Evolutionary conservation across 1,140 invertebrate species (phyloP), one percentile per base, ranked within the genome.

Genomic region (Trichonephila inaurata): DNA sequence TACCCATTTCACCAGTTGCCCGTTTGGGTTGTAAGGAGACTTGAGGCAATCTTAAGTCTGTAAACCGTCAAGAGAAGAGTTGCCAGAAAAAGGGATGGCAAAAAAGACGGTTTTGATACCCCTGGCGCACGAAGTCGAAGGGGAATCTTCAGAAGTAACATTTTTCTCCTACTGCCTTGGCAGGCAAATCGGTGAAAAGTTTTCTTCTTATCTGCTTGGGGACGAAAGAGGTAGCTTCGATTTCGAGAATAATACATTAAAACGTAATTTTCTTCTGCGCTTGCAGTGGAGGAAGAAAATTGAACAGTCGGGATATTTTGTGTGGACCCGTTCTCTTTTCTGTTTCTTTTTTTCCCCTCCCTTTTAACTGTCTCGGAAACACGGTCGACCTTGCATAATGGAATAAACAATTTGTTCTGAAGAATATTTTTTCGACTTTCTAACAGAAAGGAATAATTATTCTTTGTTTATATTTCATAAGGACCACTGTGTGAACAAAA

Each of bases 1-100:
- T 72, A 72, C 91, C 91, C 83, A 92, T 92, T 92, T 92, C 83
- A 66, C 62, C 91, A 87, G 91, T 86, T 93, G 92, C 92, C 92
- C 85, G 92, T 44, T 93, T 93, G 85, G 83, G 82, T 83, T 92
- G 82, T 87, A 83, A 89, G 60, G 92, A 94, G 93, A 94, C 87
- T 94, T 94, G 93, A 94, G 93, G 93, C 93, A 94, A 94, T 89
- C 87, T 88, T 94, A 94, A 94, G 87, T 90, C 87, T 89, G 93
- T 94, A 94, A 94, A 94, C 86, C 87, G 77, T 81, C 61, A 66
- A 69, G 69, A 72, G 28, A 94, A 90, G 66, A 85, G 77, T 85
- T 85, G 51, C 40, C 18, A n/a, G 28, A 93, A 93, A 93, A 89
- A 58, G 86, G 14, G 72, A 66, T 85, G 93, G 77, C 83, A 89